Base-by-base conservation (phyloP, 2,888 invertebrate genomes). In the Alloscopus bannaensis region DNA sequence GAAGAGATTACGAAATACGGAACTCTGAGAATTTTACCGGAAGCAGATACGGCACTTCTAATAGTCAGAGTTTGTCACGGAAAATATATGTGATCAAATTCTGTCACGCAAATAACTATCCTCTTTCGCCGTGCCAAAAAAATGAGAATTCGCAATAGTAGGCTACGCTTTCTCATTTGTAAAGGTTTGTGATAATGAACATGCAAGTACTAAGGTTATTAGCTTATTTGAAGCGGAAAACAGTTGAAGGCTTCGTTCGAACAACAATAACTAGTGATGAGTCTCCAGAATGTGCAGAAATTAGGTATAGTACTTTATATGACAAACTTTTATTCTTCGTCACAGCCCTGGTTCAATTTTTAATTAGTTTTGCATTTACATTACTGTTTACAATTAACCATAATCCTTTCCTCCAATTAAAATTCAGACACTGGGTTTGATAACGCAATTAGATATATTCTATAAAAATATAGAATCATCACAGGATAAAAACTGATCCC, bases 401-500 rank as follows among this genome's bases (percentile, higher is more conserved):
- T n/a, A n/a, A n/a, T n/a, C n/a, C n/a, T n/a, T n/a, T n/a, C n/a
- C n/a, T n/a, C n/a, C n/a, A n/a, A n/a, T n/a, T n/a, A n/a, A n/a
- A n/a, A n/a, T n/a, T n/a, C n/a, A n/a, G n/a, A n/a, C n/a, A n/a
- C n/a, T n/a, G n/a, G n/a, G n/a, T n/a, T n/a, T n/a, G n/a, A n/a
- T n/a, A n/a, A n/a, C n/a, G n/a, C n/a, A 36, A 8, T 8, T 36
- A 36, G 8, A 36, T 36, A 36, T 36, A 6, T 36, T 36, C 36
- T 26, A 55, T 4, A 26, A 24, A 24, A 55, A 55, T 13, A 18
- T 47, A 47, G n/a, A 2, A 4, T 57, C 3, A 8, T 57, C 24
- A 62, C 20, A 36, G 26, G 31, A 28, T 36, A 28, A 47, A 40
- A 42, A 13, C 2, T 18, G 29, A 85, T 91, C 91, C 91, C 91